Evolutionary conservation across 2,888 invertebrate genomes (phyloP), one percentile per base, ranked within the genome.

Genomic region (Diaprepes abbreviatus): DNA sequence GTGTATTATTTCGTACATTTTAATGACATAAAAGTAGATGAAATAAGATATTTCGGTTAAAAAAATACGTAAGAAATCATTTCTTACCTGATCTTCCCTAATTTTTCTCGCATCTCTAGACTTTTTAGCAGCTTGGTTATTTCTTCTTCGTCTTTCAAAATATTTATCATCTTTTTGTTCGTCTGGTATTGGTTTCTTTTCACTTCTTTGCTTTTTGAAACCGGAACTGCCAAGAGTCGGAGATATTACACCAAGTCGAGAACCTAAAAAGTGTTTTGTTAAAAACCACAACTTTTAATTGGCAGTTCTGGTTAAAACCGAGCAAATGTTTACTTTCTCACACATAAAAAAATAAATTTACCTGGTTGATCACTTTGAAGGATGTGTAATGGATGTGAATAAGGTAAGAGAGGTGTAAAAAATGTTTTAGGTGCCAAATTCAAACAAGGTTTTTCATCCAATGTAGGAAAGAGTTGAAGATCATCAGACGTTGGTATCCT

Each of bases 41-140:
- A n/a, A n/a, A n/a, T n/a, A n/a, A n/a, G n/a, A n/a, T n/a, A n/a
- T n/a, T n/a, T n/a, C n/a, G n/a, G n/a, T n/a, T n/a, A n/a, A n/a
- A n/a, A n/a, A n/a, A n/a, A n/a, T n/a, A n/a, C n/a, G n/a, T n/a
- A n/a, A n/a, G n/a, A n/a, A n/a, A n/a, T n/a, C n/a, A 54, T 40
- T 17, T n/a, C 19, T 79, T 82, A 92, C 92, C 84, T 95, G 93
- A 83, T 96, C 96, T 81, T 96, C 96, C 24, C 96, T 86, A 54
- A 93, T 89, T 82, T 95, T 92, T 19, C 96, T 86, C 0, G 95
- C 94, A 82, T 96, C 96, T 24, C 96, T 84, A 0, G 95, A 95
- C 82, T 96, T 96, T 84, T 96, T 96, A 0, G 96, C 96, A 0
- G 96, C 96, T 80, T 93, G 91, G 82, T 96, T 96, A 83, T 96